Base-by-base conservation (phyloP, 2,797 vertebrate genomes). In the Aselliscus stoliczkanus region DNA sequence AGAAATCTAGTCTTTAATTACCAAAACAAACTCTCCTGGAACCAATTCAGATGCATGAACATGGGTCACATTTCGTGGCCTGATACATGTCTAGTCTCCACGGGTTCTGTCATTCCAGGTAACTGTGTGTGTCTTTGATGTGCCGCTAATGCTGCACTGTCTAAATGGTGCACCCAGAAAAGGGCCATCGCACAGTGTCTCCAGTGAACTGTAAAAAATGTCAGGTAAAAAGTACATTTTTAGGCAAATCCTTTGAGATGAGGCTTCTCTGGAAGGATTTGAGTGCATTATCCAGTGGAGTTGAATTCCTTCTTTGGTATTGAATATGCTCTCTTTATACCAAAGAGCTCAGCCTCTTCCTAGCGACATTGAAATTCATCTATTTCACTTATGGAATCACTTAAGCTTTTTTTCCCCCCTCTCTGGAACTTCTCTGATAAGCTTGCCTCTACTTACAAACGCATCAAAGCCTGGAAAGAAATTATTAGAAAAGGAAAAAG, bases 381-480 rank as follows among this genome's bases (percentile, higher is more conserved):
- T 97, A 0, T n/a, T 97, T 98, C 96, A 64, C 76, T 97, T 93
- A 62, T 79, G 93, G 64, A 54, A 64, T 44, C 90, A 23, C 94
- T 97, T 96, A 98, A 97, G 93, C 92, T 67, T 97, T 69, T 96
- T 96, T 94, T 37, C 6, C 34, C 39, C 94, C 97, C 77, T 31
- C 93, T 29, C 44, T 62, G 42, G 86, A 77, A 96, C 90, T 96
- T 97, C 93, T 95, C 97, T 96, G 96, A 97, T 98, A 98, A 98
- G 96, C 95, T 97, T 64, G 70, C 76, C 90, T 97, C 64, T 93
- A 95, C 94, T 98, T 97, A 97, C 44, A 93, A 96, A 97, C 95
- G 94, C 97, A 96, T 97, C 98, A 98, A 98, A 98, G 97, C 92
- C 93, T 90, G 93, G 12, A 83, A 90, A 86, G 62, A 88, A 97